Base-by-base conservation (phyloP, 2,888 invertebrate genomes). In the Pilophorus perplexus region DNA sequence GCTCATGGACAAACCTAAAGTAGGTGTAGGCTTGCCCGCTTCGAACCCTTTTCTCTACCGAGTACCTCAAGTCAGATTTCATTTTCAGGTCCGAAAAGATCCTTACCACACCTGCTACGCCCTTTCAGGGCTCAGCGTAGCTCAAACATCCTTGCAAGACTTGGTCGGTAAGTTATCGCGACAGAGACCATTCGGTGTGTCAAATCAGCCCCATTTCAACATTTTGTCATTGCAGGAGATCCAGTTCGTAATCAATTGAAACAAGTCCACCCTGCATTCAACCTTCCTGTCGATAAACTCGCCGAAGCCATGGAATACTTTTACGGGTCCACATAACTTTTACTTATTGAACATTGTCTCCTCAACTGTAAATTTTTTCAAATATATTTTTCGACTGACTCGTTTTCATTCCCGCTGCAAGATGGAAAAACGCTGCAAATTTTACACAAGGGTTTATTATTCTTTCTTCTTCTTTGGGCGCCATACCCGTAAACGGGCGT, bases 61-160 rank as follows among this genome's bases (percentile, higher is more conserved):
- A n/a, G n/a, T n/a, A n/a, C n/a, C n/a, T n/a, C n/a, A n/a, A n/a
- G n/a, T n/a, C n/a, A n/a, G n/a, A n/a, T 33, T 33, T 33, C 6
- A 18, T 55, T 38, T 37, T 18, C 33, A 62, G 62, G 62, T 62
- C n/a, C 16, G 28, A 14, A 62, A 20, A 33, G 99, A 99, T 80
- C 85, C 90, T 71, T 99, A 99, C 78, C 99, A 99, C 78, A 96
- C 97, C 0, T 98, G 98, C 78, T 99, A 99, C 76, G 88, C 90
- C 1, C 80, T 99, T 50, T 94, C 95, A 78, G 99, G 99, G 2
- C 80, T 99, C 48, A 90, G 97, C 14, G 84, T 98, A 67, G 90
- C 97, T 1, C 99, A 99, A 76, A 46, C 46, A 10, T 27, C 28
- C 2, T 12, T 5, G 2, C 46, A 62, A 25, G 20, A 8, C 10